Evolutionary conservation across 2,113 vertebrate genomes (phyloP).

Genomic region (Pituophis catenifer): DNA sequence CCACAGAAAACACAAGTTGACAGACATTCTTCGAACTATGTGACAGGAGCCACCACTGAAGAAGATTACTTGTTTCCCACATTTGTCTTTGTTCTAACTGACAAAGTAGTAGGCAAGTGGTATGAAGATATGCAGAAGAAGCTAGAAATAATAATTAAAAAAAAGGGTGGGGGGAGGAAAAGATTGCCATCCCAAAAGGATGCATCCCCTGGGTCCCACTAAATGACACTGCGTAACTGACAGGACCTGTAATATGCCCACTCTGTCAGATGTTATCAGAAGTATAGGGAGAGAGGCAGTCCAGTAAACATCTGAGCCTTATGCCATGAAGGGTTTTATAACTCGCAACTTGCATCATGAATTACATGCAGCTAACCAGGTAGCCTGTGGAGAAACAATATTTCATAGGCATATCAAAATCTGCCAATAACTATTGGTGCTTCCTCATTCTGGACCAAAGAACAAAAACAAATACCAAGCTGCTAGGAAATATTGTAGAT

Average conservation of each 20-base stretch:
- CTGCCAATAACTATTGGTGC: not conserved
- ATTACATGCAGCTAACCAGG: not conserved
- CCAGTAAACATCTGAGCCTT: not conserved
- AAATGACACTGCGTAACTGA: not conserved
- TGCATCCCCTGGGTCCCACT: not conserved
- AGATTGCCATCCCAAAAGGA: not conserved
- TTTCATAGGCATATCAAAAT: not conserved
- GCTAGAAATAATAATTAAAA: not conserved
- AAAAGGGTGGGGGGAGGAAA: not conserved
- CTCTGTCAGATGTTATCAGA: not conserved
- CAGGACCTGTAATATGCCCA: not conserved
- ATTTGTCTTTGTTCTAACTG: not conserved
- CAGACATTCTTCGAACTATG: not conserved
- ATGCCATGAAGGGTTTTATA: not conserved
- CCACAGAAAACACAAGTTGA: accelerated
- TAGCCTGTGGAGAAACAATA: not conserved
- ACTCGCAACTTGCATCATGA: not conserved
- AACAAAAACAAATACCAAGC: not conserved
- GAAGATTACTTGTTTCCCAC: not conserved
- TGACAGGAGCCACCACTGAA: not conserved
- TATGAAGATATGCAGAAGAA: not conserved
- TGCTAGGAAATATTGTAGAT: not conserved
- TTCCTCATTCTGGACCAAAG: not conserved
- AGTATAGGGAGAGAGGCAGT: not conserved
- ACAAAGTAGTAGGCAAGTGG: not conserved